Evolutionary conservation across 1,140 invertebrate species (phyloP), one percentile per base, ranked within the genome.

Genomic region (Heterodera carotae): DNA sequence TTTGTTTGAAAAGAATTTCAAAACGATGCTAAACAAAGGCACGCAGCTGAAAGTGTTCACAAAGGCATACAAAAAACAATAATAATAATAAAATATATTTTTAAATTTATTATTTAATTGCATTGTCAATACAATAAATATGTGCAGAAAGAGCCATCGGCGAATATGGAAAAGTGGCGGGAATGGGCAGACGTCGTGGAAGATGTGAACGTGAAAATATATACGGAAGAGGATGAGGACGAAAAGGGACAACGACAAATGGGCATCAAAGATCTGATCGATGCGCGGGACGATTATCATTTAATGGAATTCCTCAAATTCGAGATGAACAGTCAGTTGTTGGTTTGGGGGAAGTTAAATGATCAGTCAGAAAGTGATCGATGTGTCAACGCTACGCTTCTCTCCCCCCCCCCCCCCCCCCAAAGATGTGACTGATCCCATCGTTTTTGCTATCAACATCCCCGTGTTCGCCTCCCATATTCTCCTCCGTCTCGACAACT

Each of bases 261-360:
- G 43, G 72, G 72, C 59, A 74, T 74, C 33, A 74, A 74, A 34
- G 72, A 74, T 34, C 36, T 74, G 64, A 74, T 74, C 59, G 72
- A 74, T 36, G 66, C 56, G 59, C 34, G 8, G 27, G 72, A 74
- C 64, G 72, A 74, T 25, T 74, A 74, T 34, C 72, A 74, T 34
- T 27, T 34, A 12, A 74, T 74, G 59, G 72, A 74, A 62, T 62
- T 74, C 64, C 43, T 74, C 39, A 74, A 74, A 74, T 74, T 59
- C 64, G 71, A 74, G 34, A 74, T 74, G 71, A 60, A 33, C 59
- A 36, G 71, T 73, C 25, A 59, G 71, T 60, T 22, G 48, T 1
- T 10, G 48, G 48, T 1, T 0, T 4, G 4, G n/a, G 67, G n/a
- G 18, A 71, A 71, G 29, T 48, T 48, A 71, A 71, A 71, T 27